Evolutionary conservation across 2,888 invertebrate genomes (phyloP), one percentile per base, ranked within the genome.

Genomic region (Crematogaster levior): DNA sequence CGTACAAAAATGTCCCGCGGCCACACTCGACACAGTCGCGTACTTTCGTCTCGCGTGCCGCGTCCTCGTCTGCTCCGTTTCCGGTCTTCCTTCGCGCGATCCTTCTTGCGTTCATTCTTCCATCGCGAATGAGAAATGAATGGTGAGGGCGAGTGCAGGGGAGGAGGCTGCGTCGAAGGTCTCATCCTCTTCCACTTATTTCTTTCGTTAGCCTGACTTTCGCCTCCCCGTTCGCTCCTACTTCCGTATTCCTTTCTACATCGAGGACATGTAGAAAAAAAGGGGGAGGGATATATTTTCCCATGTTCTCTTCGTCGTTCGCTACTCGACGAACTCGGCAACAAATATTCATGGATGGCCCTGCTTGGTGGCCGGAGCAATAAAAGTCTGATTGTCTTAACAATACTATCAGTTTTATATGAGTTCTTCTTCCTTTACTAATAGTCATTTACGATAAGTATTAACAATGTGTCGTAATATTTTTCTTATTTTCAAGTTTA

Each of bases 371-470:
- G 90, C 91, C 90, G 92, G 92, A 93, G 91, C 92, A 93, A 92
- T 91, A 91, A 92, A 91, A 91, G 91, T 93, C 93, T 94, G 94
- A 94, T 94, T 94, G 94, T 94, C 93, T 93, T 93, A 93, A 93
- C 93, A 92, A 93, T 93, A 93, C 93, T 94, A 93, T 93, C 92
- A 90, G 88, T 90, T 90, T 90, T 89, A 90, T 77, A 90, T 83
- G 81, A 83, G 82, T 60, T 86, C 30, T 24, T 66, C 34, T 63
- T 70, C 30, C 24, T 53, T 72, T 86, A 63, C 74, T 81, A 85
- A 81, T 90, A 87, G 68, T 86, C 73, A 72, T 86, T 86, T 74
- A 84, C 51, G n/a, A n/a, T 81, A 46, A 82, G 75, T 83, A 75
- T 83, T 81, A 86, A 82, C 82, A 82, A 72, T 51, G 56, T 58